Evolutionary conservation across 1,140 invertebrate species (phyloP).

Genomic region (Mizuhopecten yessoensis): DNA sequence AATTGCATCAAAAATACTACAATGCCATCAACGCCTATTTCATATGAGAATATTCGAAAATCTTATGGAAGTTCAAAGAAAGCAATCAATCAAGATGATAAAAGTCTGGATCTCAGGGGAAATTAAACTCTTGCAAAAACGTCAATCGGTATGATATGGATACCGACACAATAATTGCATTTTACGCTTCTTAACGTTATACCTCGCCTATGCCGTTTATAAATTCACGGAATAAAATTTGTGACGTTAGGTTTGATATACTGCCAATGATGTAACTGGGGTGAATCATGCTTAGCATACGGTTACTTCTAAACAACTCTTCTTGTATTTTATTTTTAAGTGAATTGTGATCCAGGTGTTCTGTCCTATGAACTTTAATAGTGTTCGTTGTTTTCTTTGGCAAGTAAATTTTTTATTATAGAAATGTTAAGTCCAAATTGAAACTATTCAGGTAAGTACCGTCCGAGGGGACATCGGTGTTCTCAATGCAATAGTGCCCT

Average conservation of each 20-base stretch:
- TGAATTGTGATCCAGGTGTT: too few species aligned
- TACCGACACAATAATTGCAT: not conserved
- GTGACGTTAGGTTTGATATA: not conserved
- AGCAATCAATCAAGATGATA: not conserved
- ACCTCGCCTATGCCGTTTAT: not conserved
- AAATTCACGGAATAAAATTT: not conserved
- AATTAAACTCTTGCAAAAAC: not conserved
- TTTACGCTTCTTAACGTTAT: not conserved
- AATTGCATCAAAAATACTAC: constrained; percentile 34
- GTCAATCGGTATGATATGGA: not conserved
- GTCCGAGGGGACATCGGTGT: too few species aligned
- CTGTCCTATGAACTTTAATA: too few species aligned
- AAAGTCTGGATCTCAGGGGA: not conserved
- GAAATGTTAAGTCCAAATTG: too few species aligned
- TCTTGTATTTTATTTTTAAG: too few species aligned
- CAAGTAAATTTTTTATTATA: too few species aligned
- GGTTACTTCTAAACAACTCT: not conserved
- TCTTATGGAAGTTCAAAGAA: not conserved
- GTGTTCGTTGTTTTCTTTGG: too few species aligned
- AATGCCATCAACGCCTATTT: not conserved
- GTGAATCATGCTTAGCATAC: not conserved
- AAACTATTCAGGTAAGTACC: too few species aligned
- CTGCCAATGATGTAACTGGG: not conserved
- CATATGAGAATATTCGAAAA: not conserved
- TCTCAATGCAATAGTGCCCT: too few species aligned